A percentile compares a stretch with the other conserved stretches of the same genome.
Evolutionary conservation across 2,113 vertebrate genomes (phyloP).

Genomic region (Thinocorus orbignyianus): DNA sequence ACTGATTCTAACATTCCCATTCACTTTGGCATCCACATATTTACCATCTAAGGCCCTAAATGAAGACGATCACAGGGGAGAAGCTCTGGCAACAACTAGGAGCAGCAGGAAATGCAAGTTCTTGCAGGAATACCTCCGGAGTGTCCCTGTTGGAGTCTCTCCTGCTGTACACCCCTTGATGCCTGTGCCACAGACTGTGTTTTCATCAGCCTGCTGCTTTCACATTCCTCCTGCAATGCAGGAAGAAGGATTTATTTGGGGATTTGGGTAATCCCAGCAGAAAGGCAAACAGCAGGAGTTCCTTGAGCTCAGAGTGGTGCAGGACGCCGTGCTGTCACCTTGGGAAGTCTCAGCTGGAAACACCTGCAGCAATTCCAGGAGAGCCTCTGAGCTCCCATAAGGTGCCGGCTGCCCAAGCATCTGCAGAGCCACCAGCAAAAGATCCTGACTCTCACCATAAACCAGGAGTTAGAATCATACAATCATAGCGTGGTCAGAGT

Average conservation of each 20-base stretch:
- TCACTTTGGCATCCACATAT: background rate
- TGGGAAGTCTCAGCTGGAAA: background rate
- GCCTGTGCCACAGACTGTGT: background rate
- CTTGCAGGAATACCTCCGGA: background rate
- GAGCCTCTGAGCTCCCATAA: background rate
- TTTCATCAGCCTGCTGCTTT: background rate
- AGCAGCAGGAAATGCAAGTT: background rate
- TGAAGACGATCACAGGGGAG: background rate
- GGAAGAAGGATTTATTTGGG: background rate
- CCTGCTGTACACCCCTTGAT: rapidly evolving
- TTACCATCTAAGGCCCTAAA: background rate
- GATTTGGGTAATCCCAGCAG: background rate
- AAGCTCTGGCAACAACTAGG: background rate
- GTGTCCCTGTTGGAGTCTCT: background rate
- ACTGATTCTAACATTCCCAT: background rate
- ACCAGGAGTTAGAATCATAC: background rate
- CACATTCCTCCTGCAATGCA: background rate
- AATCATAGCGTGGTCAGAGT: no score
- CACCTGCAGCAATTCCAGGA: background rate
- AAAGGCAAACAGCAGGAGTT: background rate
- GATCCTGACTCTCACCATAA: background rate
- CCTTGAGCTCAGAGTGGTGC: background rate
- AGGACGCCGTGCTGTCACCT: background rate
- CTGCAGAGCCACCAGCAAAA: background rate
- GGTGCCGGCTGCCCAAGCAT: background rate